A percentile compares a stretch with the other conserved stretches of the same genome.
Evolutionary conservation across 2,797 vertebrate species (phyloP).

Genomic region (Crocodylus rhombifer): DNA sequence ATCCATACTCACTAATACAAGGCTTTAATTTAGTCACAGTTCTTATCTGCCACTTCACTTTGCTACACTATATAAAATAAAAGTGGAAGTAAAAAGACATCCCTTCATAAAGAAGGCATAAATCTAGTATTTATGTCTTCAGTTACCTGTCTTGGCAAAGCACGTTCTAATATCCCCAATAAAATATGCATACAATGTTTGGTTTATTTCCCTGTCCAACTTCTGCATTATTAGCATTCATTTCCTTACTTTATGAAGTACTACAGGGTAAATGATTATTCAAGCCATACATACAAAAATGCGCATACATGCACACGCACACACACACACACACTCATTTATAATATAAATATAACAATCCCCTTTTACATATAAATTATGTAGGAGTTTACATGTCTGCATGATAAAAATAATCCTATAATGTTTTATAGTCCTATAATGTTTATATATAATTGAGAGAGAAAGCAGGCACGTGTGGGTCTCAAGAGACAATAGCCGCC

Average conservation of each 20-base stretch:
- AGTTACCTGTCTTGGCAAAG: neutral
- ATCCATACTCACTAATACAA: neutral
- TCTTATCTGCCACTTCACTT: neutral
- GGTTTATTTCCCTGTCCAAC: neutral
- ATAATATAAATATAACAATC: no score
- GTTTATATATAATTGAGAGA: no score
- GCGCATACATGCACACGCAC: no score
- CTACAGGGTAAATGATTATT: neutral
- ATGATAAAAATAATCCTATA: no score
- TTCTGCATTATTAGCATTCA: neutral
- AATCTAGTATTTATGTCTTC: neutral
- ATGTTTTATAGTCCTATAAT: no score
- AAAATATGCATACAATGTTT: neutral
- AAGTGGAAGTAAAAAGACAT: neutral
- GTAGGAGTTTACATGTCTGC: no score
- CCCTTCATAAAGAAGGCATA: neutral
- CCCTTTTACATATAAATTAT: no score
- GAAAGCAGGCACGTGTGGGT: no score
- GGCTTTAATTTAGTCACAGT: neutral
- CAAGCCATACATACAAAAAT: neutral
- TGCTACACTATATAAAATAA: neutral
- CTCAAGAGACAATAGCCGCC: no score
- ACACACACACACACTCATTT: no score
- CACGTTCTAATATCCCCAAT: neutral
- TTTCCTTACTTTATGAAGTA: neutral